Base-by-base conservation (phyloP, 2,888 invertebrate genomes). In the Hirtodrosophila confusa region DNA sequence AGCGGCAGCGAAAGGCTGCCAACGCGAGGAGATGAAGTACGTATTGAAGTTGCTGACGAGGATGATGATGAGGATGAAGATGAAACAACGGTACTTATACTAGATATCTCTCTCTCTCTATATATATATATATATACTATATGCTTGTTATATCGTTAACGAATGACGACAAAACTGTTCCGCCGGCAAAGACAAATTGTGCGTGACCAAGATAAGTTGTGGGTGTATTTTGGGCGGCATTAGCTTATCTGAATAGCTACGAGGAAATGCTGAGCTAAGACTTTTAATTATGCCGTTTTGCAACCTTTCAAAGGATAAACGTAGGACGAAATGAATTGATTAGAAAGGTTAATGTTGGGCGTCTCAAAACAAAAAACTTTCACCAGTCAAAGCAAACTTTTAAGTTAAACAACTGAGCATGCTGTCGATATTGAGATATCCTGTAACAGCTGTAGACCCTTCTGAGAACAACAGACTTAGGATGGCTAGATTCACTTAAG, bases 41-140 rank as follows among this genome's bases (percentile, higher is more conserved):
- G 43, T 23, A 50, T 50, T 24, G 47, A 47, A 29, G 31, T 36
- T 27, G 53, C 4, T 60, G 70, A 66, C 11, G 70, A 51, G 27
- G 62, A 66, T 11, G 75, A 64, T 24, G 77, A 56, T 54, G 71
- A 63, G 37, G 78, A 80, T 31, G 83, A 70, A 12, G 86, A 70
- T 75, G 76, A 72, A 53, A 66, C 75, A 57, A 89, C 88, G 89
- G 89, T 89, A 89, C 48, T 73, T 12, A 60, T 48, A 36, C 66
- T 33, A 39, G 11, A 44, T 36, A 60, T 53, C 40, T 27, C 48
- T n/a, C 39, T 17, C 17, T 17, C 17, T 17, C 17, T 11, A 17
- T 37, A 35, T 41, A 31, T 31, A 27, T 27, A 27, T 27, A 27
- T 6, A 27, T 6, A 27, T 27, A 27, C 27, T 27, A 27, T 5